Conservation (phyloP, 2,888 invertebrate species). For the Idaea dimidiata region DNA sequence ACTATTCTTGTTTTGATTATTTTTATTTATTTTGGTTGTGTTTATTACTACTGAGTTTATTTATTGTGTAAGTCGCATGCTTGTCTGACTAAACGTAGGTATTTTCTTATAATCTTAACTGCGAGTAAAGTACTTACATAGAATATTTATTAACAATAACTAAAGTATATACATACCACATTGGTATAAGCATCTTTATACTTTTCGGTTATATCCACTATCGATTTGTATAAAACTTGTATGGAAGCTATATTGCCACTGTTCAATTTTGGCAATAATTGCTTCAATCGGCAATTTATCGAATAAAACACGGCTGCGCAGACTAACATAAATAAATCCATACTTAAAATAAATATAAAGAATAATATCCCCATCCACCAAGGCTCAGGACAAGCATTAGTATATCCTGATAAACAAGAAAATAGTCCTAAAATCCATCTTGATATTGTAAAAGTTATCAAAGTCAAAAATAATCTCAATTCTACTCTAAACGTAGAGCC, state of each 20-base stretch:
- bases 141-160: background rate
- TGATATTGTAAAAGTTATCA: background rate
- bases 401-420: background rate
- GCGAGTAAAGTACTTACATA: no score
- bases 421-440: background rate
- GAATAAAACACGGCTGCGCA: background rate
- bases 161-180: constrained; percentile 10
- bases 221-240: constrained; percentile 14
- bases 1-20: no score
- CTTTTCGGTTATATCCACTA: constrained; percentile 15
- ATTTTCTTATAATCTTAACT: no score
- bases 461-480: background rate
- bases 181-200: constrained; percentile 11
- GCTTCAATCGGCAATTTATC: constrained; percentile 9
- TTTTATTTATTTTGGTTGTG: no score
- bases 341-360: background rate
- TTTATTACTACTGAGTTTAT: no score
- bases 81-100: no score
- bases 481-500: background rate
- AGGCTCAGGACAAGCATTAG: background rate
- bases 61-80: no score
- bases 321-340: background rate
- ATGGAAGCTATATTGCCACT: background rate
- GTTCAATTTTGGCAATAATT: constrained; percentile 2
- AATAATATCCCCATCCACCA: background rate